Percentiles rank a stretch among this genome's conserved stretches.
phyloP scores from a whole-genome alignment of 35 echinoderm and acorn worm species.

The Ptychodera flava region DNA sequence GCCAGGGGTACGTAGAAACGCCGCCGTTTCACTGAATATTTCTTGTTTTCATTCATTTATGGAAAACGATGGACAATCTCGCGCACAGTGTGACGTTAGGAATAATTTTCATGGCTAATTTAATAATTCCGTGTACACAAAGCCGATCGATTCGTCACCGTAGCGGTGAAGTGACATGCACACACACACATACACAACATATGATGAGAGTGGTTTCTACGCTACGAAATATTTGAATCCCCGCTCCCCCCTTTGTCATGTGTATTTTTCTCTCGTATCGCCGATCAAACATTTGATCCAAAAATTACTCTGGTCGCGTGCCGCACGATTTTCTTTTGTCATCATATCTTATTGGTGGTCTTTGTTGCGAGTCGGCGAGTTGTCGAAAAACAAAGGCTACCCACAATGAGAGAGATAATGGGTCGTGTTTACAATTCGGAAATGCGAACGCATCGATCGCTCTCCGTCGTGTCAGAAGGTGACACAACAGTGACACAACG shows the following conservation, averaged over 20 bases:
- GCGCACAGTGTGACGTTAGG: not conserved
- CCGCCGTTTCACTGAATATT: too few relatives aligned
- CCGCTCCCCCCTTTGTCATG: not conserved
- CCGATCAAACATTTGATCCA: not conserved
- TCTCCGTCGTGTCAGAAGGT: too few relatives aligned
- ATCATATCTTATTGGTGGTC: not conserved
- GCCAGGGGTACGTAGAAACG: slow-evolving; percentile 72
- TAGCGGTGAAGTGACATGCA: not conserved
- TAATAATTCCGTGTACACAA: not conserved
- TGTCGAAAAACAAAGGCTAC: not conserved
- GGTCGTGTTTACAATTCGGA: too few relatives aligned
- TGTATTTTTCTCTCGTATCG: not conserved
- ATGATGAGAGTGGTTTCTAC: too few relatives aligned
- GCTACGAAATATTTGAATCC: not conserved
- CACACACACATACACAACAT: too few relatives aligned
- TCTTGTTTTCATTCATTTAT: too few relatives aligned
- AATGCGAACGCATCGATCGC: too few relatives aligned
- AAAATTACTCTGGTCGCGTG: not conserved
- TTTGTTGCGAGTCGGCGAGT: not conserved
- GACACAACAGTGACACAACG: too few relatives aligned
- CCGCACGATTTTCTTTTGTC: not conserved
- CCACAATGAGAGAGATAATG: too few relatives aligned
- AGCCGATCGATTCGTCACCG: not conserved
- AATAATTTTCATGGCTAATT: not conserved
- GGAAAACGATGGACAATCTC: not conserved